These are phyloP conservation scores for Hydropotes inermis DNA, from an alignment of 2,113 vertebrate genomes.

Conservation along the genomic window DNA sequence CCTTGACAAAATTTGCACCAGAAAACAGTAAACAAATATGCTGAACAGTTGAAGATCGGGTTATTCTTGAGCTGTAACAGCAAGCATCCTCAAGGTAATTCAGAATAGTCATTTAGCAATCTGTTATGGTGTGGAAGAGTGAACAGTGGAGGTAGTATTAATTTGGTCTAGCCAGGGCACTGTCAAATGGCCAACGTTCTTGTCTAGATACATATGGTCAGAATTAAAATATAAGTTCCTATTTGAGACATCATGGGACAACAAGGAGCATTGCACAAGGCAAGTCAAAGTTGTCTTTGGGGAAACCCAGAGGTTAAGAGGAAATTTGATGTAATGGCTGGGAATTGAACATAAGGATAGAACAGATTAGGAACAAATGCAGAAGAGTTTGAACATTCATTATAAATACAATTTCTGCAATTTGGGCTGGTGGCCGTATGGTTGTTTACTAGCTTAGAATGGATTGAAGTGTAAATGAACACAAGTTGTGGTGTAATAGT, in stretches of 20 bases:
- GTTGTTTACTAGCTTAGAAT: background rate
- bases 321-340: background rate
- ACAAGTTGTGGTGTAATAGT: background rate
- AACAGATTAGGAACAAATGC: background rate
- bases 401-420: background rate
- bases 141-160: too few species aligned
- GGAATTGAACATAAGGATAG: background rate
- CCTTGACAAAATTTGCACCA: background rate
- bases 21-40: background rate
- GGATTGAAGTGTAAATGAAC: background rate
- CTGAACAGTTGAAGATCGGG: background rate
- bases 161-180: background rate
- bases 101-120: background rate
- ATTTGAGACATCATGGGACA: background rate
- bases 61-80: background rate
- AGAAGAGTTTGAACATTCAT: background rate
- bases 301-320: background rate
- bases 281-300: background rate
- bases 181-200: background rate
- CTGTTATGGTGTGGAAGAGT: fast-evolving
- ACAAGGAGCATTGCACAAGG: background rate
- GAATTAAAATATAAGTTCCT: background rate
- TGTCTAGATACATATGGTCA: background rate
- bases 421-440: background rate
- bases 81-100: background rate